Evolutionary conservation across 1,140 invertebrate genomes (phyloP), one percentile per base, ranked within the genome.

Genomic region (Panagrolaimus sp.): DNA sequence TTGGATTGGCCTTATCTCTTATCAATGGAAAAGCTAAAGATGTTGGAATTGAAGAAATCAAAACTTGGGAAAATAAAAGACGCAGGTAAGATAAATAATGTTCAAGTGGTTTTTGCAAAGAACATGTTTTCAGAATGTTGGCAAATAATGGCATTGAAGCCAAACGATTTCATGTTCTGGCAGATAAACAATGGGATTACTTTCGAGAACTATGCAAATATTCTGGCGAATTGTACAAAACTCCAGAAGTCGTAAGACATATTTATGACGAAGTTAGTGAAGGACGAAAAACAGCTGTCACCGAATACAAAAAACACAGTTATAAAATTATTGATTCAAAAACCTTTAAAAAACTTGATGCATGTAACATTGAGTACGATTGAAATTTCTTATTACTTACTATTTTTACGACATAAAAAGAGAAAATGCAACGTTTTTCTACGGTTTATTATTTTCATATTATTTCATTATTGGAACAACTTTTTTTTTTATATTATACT

Each of bases 181-280:
- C 51, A 20, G 51, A 57, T 11, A 57, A 57, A 57, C 51, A 57
- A 13, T 57, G 51, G 51, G 51, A 57, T 1, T 57, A 25, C 4
- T 57, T 57, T 27, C 20, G 27, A 57, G 51, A 57, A 13, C n/a
- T 57, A 9, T 20, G 20, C 11, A 16, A 57, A 20, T 57, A 2
- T 16, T 20, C 51, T 20, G 51, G 51, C 13, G 27, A 20, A 2
- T 14, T 20, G 5, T 57, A 57, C 13, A 20, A 16, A 11, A 57
- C 51, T 11, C 51, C 51, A 0, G 51, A 57, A n/a, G 51, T 57
- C 3, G 20, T 57, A 20, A 20, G 51, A 25, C 9, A 11, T 11
- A 57, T 57, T 27, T 57, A 57, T 13, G 51, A 57, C 8, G 51
- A 20, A 11, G 51, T 27, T 25, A 27, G 51, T 8, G 51, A 20